Conservation (phyloP, 2,113 vertebrate species). For the Muntiacus muntjak region DNA sequence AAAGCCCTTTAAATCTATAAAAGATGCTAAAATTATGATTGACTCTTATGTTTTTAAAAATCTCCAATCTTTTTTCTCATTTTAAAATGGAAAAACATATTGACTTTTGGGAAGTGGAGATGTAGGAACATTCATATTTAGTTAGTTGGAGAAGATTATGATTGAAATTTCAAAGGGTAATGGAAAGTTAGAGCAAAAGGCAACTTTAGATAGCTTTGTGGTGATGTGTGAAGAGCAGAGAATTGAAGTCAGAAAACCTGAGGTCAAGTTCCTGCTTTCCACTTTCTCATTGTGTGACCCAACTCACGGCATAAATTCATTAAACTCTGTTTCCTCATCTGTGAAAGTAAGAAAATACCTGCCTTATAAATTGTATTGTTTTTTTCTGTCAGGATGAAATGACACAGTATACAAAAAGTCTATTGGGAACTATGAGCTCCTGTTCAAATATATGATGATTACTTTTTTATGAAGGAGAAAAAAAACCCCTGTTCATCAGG, state of each 20-base stretch:
- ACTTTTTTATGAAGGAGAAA: neutral
- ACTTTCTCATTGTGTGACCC: neutral
- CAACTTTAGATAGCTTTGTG: slow-evolving; percentile 31
- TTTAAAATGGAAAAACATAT: slow-evolving; percentile 63
- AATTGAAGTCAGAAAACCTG: slow-evolving; percentile 23
- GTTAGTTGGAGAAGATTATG: slow-evolving; percentile 61
- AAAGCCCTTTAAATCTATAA: slow-evolving; percentile 55
- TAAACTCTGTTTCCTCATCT: slow-evolving; percentile 8
- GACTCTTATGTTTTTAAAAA: slow-evolving; percentile 61
- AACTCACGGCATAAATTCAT: neutral
- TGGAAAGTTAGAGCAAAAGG: slow-evolving; percentile 24
- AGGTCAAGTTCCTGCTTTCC: neutral
- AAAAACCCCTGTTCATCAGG: neutral
- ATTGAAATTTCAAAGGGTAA: slow-evolving; percentile 63
- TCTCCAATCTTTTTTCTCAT: slow-evolving; percentile 63
- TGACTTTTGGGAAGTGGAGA: slow-evolving; percentile 56
- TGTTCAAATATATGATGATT: neutral
- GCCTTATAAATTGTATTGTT: slow-evolving; percentile 1
- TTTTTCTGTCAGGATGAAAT: slow-evolving; percentile 31
- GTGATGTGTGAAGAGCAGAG: slow-evolving; percentile 19
- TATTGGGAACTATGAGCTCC: neutral
- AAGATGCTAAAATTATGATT: slow-evolving; percentile 61
- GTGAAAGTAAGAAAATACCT: slow-evolving; percentile 9
- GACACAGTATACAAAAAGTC: neutral
- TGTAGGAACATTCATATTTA: slow-evolving; percentile 60